Conservation (phyloP, 2,888 invertebrate genomes). For the Eupithecia vulgata region DNA sequence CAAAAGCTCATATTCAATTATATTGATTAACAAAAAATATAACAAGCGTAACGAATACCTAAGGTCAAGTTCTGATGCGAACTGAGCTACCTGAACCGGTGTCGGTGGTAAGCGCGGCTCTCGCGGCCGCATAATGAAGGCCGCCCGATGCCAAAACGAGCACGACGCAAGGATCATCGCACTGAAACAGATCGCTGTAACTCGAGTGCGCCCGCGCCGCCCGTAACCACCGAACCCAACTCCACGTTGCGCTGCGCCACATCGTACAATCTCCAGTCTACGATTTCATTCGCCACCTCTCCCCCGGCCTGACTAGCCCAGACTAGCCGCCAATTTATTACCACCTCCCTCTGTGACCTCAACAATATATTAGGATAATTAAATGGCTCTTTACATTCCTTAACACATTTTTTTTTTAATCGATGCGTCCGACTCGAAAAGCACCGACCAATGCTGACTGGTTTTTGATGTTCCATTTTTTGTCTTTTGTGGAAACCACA, state of each 20-base stretch:
- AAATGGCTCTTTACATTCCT: slow-evolving; percentile 84
- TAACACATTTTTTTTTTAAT: slow-evolving; percentile 81
- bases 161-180: slow-evolving; percentile 78
- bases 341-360: slow-evolving; percentile 79
- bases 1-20: slow-evolving; percentile 73
- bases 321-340: slow-evolving; percentile 75
- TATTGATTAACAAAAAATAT: slow-evolving; percentile 74
- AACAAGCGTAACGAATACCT: slow-evolving; percentile 79
- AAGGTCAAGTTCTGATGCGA: slow-evolving; percentile 77
- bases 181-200: slow-evolving; percentile 70
- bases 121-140: slow-evolving; percentile 78
- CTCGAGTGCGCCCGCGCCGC: slow-evolving; percentile 47
- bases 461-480: slow-evolving; percentile 77
- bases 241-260: slow-evolving; percentile 26
- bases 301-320: slow-evolving; percentile 58
- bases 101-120: slow-evolving; percentile 63
- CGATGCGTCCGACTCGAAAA: slow-evolving; percentile 76
- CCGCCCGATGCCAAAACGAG: slow-evolving; percentile 75
- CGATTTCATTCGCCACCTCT: slow-evolving; percentile 69
- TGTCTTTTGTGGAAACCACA: slow-evolving; percentile 78
- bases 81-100: slow-evolving; percentile 79
- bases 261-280: slow-evolving; percentile 21
- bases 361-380: slow-evolving; percentile 84
- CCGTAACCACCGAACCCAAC: slow-evolving; percentile 19
- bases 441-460: slow-evolving; percentile 82